Conservation (phyloP, 2,113 vertebrate species). For the Erythrolamprus reginae region DNA sequence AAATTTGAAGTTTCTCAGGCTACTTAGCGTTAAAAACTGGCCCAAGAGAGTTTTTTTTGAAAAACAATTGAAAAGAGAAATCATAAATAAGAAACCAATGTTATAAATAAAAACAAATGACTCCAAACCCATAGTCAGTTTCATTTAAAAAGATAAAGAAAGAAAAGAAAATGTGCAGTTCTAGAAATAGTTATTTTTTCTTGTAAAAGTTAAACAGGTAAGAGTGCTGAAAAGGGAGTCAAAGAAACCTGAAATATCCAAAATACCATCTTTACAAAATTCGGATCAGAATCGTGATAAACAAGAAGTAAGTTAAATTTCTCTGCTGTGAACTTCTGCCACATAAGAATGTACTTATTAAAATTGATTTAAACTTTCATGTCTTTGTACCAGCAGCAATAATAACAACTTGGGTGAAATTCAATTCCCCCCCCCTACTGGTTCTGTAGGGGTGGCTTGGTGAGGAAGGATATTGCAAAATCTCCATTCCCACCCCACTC, state of each 20-base stretch:
- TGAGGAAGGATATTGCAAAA: too few relatives aligned
- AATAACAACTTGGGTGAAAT: background rate
- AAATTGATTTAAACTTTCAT: background rate
- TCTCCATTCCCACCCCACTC: too few relatives aligned
- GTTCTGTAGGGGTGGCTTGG: too few relatives aligned
- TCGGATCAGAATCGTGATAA: conserved; percentile 58
- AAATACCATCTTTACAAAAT: conserved; percentile 62
- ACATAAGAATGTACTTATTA: background rate
- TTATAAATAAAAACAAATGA: too few relatives aligned
- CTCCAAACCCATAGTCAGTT: background rate
- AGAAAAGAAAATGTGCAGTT: conserved; percentile 32
- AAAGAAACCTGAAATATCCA: conserved; percentile 60
- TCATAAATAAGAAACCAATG: too few relatives aligned
- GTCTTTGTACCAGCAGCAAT: conserved; percentile 9
- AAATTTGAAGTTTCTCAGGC: too few relatives aligned
- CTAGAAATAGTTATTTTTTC: conserved; percentile 40
- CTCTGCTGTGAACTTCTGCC: conserved; percentile 4
- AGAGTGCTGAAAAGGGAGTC: conserved; percentile 60
- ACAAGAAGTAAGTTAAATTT: conserved; percentile 55
- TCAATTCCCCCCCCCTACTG: too few relatives aligned
- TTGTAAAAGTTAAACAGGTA: conserved; percentile 62
- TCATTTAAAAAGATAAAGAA: background rate
- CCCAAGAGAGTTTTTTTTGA: too few relatives aligned
- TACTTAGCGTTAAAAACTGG: too few relatives aligned
- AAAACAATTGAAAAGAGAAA: too few relatives aligned